Conservation (phyloP, 2,797 vertebrate genomes). For the Potorous gilbertii region DNA sequence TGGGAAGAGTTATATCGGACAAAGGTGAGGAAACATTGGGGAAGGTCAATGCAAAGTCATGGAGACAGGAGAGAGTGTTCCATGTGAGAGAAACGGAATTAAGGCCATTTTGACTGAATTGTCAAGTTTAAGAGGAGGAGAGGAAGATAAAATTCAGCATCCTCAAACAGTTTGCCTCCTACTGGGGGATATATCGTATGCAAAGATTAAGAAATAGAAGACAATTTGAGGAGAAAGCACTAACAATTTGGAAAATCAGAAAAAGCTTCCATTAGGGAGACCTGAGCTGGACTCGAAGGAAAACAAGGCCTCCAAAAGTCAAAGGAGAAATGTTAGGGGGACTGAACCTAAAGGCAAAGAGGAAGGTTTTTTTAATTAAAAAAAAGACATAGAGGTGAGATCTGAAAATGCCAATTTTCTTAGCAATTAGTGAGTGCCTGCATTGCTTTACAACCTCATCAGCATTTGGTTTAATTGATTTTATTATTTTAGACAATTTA, state of each 20-base stretch:
- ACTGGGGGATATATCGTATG: not conserved
- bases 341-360: not conserved
- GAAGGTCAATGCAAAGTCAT: not conserved
- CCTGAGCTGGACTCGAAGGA: not conserved
- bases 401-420: not conserved
- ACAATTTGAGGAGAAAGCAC: not conserved
- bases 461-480: not conserved
- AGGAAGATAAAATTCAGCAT: not conserved
- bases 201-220: not conserved
- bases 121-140: not conserved
- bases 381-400: not conserved
- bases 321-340: not conserved
- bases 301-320: not conserved
- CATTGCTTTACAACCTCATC: not conserved
- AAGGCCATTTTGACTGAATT: not conserved
- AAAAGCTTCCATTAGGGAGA: not conserved
- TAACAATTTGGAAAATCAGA: not conserved
- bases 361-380: not conserved
- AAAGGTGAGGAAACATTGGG: not conserved
- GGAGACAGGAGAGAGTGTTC: not conserved
- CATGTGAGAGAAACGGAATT: not conserved
- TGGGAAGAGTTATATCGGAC: not conserved
- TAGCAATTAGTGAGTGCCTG: not conserved
- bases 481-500: not conserved
- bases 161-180: not conserved